Evolutionary conservation across 2,797 vertebrate genomes (phyloP).

Genomic region (Bradypodion pumilum): DNA sequence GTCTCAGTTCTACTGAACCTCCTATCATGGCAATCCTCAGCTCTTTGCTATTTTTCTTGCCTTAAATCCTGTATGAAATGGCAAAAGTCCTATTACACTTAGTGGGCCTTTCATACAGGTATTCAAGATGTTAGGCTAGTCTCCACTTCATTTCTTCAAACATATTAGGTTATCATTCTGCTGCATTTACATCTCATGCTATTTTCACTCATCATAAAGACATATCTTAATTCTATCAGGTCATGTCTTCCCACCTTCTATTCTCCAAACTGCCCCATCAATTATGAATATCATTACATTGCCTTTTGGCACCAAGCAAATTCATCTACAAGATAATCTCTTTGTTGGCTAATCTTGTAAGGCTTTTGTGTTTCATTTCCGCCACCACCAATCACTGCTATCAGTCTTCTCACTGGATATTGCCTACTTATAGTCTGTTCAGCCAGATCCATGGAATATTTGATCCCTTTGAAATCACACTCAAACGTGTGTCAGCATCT

Average conservation of each 20-base stretch:
- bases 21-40: neutral
- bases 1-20: neutral
- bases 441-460: conserved; percentile 28
- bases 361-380: neutral
- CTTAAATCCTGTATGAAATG: neutral
- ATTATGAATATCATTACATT: conserved; percentile 48
- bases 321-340: conserved; percentile 46
- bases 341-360: conserved; percentile 43
- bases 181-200: conserved; percentile 10
- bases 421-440: conserved; percentile 29
- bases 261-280: conserved; percentile 40
- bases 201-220: neutral
- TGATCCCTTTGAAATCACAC: neutral
- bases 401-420: conserved; percentile 20
- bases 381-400: neutral
- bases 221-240: neutral
- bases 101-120: conserved; percentile 12
- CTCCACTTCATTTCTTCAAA: neutral
- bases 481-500: conserved; percentile 7
- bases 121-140: rapidly evolving
- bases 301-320: conserved; percentile 41
- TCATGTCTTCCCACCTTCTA: conserved; percentile 36
- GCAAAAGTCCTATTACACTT: neutral
- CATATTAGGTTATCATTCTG: neutral
- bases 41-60: neutral